Conservation (phyloP, 37 sponge, comb jelly and placozoan genomes). For the Haliclona indistincta region DNA sequence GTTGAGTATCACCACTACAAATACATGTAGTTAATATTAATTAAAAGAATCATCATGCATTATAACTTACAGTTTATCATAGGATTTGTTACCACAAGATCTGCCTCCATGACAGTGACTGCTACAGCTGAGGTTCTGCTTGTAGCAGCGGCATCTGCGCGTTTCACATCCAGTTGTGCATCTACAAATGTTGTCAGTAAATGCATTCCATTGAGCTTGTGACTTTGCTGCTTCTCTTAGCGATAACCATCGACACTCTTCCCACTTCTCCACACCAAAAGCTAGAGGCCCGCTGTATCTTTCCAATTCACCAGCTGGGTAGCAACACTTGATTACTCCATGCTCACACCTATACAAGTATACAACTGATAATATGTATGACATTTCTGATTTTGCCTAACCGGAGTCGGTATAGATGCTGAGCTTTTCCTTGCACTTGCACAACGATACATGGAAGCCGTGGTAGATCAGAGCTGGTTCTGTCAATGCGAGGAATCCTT, state of each 20-base stretch:
- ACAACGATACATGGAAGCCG: conserved; percentile 22
- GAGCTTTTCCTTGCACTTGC: conserved; percentile 12
- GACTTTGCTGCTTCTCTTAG: background rate
- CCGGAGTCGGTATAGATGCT: background rate
- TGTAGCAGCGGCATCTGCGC: conserved; percentile 27
- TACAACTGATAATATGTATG: background rate
- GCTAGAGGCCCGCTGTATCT: background rate
- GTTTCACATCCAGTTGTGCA: conserved; percentile 34
- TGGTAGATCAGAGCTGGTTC: conserved; percentile 14
- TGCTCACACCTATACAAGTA: background rate
- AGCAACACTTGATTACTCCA: conserved; percentile 14
- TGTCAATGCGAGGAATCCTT: conserved; percentile 28
- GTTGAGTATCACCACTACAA: no score
- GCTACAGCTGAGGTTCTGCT: conserved; percentile 10
- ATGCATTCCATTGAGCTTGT: conserved; percentile 11
- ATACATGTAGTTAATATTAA: no score
- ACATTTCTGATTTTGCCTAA: background rate
- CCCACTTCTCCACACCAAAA: conserved; percentile 16
- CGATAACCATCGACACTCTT: background rate
- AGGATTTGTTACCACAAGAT: background rate
- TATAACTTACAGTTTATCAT: no score
- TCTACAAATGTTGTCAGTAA: conserved; percentile 18
- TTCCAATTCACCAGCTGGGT: conserved; percentile 27
- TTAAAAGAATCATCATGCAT: no score
- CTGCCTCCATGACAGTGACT: background rate